Evolutionary conservation across 1,140 invertebrate genomes (phyloP).

Genomic region (Calephelis virginiensis): DNA sequence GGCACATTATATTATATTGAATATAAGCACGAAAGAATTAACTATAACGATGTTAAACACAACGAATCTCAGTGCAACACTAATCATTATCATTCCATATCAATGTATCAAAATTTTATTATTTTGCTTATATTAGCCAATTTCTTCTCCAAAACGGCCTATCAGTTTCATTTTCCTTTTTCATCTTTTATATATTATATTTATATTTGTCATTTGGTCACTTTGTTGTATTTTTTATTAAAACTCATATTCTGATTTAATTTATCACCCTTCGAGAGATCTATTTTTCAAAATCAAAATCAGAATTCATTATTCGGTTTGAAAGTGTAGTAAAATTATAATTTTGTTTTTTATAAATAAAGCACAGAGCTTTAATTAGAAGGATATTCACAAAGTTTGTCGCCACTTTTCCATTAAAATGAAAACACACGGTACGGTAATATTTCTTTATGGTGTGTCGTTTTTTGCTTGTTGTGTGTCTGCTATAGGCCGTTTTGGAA

Average conservation of each 20-base stretch:
- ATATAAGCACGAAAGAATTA: constrained; percentile 32
- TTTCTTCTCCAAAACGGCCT: constrained; percentile 77
- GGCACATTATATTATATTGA: constrained; percentile 48
- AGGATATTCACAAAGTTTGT: constrained; percentile 53
- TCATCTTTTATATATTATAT: constrained; percentile 52
- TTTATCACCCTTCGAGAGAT: constrained; percentile 77
- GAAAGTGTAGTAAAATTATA: constrained; percentile 55
- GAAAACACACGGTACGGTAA: constrained; percentile 58
- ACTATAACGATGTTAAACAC: constrained; percentile 23
- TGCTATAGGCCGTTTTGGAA: constrained; percentile 78
- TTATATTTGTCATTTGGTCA: constrained; percentile 61
- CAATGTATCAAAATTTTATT: constrained; percentile 60
- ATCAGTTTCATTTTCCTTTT: constrained; percentile 69
- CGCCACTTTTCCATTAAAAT: constrained; percentile 60
- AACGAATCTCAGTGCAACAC: constrained; percentile 40
- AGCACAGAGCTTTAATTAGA: constrained; percentile 54
- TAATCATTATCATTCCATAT: constrained; percentile 59
- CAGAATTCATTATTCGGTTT: constrained; percentile 50
- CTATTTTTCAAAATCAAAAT: constrained; percentile 63
- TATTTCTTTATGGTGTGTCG: constrained; percentile 67
- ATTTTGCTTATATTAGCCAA: constrained; percentile 65
- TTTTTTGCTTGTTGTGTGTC: constrained; percentile 75
- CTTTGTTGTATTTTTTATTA: constrained; percentile 48
- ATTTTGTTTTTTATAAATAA: constrained; percentile 56
- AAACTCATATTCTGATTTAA: constrained; percentile 32